Base-by-base conservation (phyloP, 2,888 invertebrate species). In the Brachyptera risi region DNA sequence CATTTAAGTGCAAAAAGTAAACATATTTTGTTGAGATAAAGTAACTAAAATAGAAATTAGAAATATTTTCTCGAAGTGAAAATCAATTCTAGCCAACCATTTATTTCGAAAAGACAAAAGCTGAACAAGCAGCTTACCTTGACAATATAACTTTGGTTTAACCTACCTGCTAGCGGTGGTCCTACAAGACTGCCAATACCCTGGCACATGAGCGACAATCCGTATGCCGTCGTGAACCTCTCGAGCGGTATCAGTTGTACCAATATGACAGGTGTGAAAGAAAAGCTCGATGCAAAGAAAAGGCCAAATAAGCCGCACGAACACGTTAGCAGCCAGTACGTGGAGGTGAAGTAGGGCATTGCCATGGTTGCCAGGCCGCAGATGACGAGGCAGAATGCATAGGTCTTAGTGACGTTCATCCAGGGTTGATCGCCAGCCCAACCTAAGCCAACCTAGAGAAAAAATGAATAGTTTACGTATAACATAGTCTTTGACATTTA, bases 121-220 rank as follows among this genome's bases (percentile, higher is more conserved):
- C n/a, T n/a, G n/a, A n/a, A n/a, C n/a, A n/a, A n/a, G n/a, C n/a
- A n/a, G n/a, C n/a, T n/a, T n/a, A n/a, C n/a, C n/a, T n/a, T n/a
- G n/a, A n/a, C n/a, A n/a, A n/a, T n/a, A n/a, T n/a, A n/a, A n/a
- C 5, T 31, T 11, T 31, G 31, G 11, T 31, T 23, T 23, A 2
- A 27, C 51, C 51, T 69, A 85, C 96, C 96, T 70, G 93, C 94
- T 59, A 96, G 74, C 0, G 96, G 94, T 5, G 97, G 96, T 56
- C 96, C 97, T 64, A 91, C 80, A 51, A 96, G 80, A 78, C 93
- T 94, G 3, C 95, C 96, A 64, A 96, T 84, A 13, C 97, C 97
- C 75, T 96, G 94, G 63, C 92, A 90, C 59, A 96, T 78, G 68
- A 95, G 78, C 67, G 91, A 86, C 68, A 97, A 76, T 17, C 96